Conservation (phyloP, 2,888 invertebrate genomes). For the Heteropelma amictum region DNA sequence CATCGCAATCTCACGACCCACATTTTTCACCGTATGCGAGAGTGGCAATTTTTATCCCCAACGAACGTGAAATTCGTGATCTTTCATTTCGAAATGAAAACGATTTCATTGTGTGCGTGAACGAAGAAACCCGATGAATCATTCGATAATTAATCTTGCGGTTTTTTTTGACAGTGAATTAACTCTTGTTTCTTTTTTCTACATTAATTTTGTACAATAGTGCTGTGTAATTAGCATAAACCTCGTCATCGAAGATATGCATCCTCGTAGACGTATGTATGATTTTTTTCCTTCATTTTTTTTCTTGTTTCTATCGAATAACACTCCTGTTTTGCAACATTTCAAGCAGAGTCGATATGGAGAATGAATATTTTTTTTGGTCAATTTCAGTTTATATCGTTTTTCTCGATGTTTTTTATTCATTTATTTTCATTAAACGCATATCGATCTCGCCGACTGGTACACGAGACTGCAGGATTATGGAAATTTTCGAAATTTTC, state of each 20-base stretch:
- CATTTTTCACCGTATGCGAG: no score
- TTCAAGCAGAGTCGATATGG: no score
- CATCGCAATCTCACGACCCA: not conserved
- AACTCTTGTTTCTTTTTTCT: conserved; percentile 13
- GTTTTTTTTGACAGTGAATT: conserved; percentile 10
- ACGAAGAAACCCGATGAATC: not conserved
- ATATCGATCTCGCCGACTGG: no score
- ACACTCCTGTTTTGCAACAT: no score
- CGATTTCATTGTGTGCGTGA: not conserved
- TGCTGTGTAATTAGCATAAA: conserved; percentile 17
- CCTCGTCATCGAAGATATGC: conserved; percentile 22
- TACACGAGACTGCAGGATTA: no score
- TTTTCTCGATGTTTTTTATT: no score
- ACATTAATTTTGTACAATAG: conserved; percentile 1
- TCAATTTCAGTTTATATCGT: not conserved
- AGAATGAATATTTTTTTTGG: no score
- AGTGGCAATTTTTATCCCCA: no score
- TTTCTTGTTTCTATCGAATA: not conserved
- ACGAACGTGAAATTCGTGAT: no score
- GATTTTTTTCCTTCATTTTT: conserved; percentile 1
- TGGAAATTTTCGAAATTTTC: no score
- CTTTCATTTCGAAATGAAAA: no score
- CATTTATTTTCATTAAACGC: no score
- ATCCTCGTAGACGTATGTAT: conserved; percentile 44
- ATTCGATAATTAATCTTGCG: conserved; percentile 7